Conservation (phyloP, 2,888 invertebrate species). For the Aporophyla lueneburgensis region DNA sequence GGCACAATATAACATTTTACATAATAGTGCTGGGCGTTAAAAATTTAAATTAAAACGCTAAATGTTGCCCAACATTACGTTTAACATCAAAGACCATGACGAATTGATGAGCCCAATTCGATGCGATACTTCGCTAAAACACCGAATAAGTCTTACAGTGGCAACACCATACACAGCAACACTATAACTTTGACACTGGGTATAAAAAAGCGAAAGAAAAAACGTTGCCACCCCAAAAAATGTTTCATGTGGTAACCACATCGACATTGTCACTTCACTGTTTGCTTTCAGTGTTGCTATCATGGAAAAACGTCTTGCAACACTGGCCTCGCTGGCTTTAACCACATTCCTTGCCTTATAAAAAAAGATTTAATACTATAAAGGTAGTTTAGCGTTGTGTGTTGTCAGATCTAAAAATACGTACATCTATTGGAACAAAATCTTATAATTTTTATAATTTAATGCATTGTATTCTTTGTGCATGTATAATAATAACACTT, state of each 20-base stretch:
- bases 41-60: conserved; percentile 49
- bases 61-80: conserved; percentile 58
- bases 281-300: conserved; percentile 59
- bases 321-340: conserved; percentile 50
- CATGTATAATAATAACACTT: conserved; percentile 52
- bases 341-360: conserved; percentile 38
- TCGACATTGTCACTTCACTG: conserved; percentile 58
- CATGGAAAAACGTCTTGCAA: conserved; percentile 59
- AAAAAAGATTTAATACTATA: conserved; percentile 52
- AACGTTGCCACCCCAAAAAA: conserved; percentile 54
- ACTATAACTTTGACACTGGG: conserved; percentile 65
- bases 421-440: conserved; percentile 60
- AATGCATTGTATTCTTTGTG: conserved; percentile 47
- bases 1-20: conserved; percentile 65
- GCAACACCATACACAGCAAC: conserved; percentile 67
- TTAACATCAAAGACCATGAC: conserved; percentile 67
- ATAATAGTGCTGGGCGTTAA: conserved; percentile 53
- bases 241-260: conserved; percentile 46
- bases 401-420: conserved; percentile 59
- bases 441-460: conserved; percentile 42
- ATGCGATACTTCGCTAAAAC: conserved; percentile 68
- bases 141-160: conserved; percentile 68
- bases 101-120: conserved; percentile 62
- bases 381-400: conserved; percentile 33
- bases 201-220: conserved; percentile 64